A percentile compares a stretch with the other conserved stretches of the same genome.
These are phyloP conservation scores for Synergus umbraculus DNA, from an alignment of 2,888 invertebrate species.

Conservation along the genomic window DNA sequence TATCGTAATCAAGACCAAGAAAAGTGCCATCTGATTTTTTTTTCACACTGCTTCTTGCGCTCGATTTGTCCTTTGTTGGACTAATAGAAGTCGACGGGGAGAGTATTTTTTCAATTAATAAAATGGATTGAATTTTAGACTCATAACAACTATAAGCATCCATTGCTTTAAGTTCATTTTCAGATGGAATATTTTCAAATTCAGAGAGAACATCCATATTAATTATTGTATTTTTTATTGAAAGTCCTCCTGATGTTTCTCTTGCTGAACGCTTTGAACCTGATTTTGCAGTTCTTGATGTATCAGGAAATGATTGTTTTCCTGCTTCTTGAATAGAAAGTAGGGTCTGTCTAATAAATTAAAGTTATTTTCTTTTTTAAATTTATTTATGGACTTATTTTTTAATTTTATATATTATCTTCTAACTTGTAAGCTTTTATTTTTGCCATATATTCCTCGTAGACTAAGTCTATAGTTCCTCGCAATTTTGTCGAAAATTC, in stretches of 20 bases:
- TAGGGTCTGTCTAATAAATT: not conserved
- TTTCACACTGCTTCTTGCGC: slow-evolving; percentile 30
- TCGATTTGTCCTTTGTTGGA: slow-evolving; percentile 41
- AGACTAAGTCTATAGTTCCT: slow-evolving; percentile 61
- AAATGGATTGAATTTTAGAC: slow-evolving; percentile 61
- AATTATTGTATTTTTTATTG: slow-evolving; percentile 14
- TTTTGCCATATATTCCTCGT: slow-evolving; percentile 55
- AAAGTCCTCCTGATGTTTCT: not conserved
- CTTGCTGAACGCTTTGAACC: slow-evolving; percentile 12
- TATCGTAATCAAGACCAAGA: slow-evolving; percentile 52
- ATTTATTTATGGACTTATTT: not conserved
- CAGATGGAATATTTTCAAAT: slow-evolving; percentile 54
- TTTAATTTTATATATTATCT: slow-evolving; percentile 26
- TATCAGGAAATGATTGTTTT: not conserved
- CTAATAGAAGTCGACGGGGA: not conserved
- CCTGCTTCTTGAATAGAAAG: slow-evolving; percentile 4
- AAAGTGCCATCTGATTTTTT: slow-evolving; percentile 52
- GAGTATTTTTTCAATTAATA: slow-evolving; percentile 46
- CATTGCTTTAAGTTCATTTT: slow-evolving; percentile 57
- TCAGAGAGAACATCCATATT: not conserved
- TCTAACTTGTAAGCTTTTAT: slow-evolving; percentile 43
- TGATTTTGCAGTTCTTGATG: not conserved
- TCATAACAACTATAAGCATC: slow-evolving; percentile 64
- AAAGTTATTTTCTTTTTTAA: not conserved
- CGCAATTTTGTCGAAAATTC: slow-evolving; percentile 57